phyloP scores from a whole-genome alignment of 2,888 invertebrate genomes.

The Pecten maximus region DNA sequence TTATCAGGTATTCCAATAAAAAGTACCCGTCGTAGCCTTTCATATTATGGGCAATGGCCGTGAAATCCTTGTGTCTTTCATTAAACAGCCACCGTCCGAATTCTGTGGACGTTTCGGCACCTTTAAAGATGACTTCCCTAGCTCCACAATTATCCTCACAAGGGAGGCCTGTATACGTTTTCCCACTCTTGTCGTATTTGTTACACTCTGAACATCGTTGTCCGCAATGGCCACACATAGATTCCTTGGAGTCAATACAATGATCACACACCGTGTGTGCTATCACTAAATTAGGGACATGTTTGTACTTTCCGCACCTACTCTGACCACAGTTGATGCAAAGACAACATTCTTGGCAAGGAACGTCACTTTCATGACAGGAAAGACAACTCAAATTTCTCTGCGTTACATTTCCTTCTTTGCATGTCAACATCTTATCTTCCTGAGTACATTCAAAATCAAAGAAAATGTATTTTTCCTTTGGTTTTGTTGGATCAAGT shows the following conservation, averaged over 20 bases:
- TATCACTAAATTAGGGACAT: conserved; percentile 46
- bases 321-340: conserved; percentile 44
- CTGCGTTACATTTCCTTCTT: conserved; percentile 39
- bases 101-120: conserved; percentile 46
- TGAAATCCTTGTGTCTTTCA: conserved; percentile 51
- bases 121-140: conserved; percentile 53
- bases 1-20: too few species aligned
- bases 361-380: not conserved
- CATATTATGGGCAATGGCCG: too few species aligned
- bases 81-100: conserved; percentile 55
- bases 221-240: conserved; percentile 42
- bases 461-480: too few species aligned
- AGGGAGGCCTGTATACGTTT: too few species aligned
- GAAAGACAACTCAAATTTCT: conserved; percentile 23
- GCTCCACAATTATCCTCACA: conserved; percentile 50
- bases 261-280: conserved; percentile 44
- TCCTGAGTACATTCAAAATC: conserved; percentile 49
- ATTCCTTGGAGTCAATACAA: conserved; percentile 22
- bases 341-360: conserved; percentile 38
- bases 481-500: too few species aligned
- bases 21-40: too few species aligned
- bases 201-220: conserved; percentile 40
- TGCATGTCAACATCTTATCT: conserved; percentile 41
- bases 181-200: too few species aligned
- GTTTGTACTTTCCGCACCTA: conserved; percentile 43